These are phyloP conservation scores for Drosophila kanapiae DNA, from an alignment of 1,140 invertebrate species.

Conservation along the genomic window DNA sequence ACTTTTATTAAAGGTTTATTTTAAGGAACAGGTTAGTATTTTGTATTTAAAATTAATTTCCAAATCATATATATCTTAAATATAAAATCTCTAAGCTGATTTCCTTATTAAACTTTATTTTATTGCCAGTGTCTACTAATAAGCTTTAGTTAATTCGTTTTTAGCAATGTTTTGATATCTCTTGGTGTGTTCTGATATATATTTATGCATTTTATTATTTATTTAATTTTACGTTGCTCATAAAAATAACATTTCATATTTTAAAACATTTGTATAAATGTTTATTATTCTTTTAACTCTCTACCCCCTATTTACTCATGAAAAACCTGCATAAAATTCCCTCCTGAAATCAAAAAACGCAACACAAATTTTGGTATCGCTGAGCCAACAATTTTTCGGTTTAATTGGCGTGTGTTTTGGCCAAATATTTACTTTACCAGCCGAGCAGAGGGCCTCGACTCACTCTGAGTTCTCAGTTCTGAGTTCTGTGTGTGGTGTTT, in stretches of 20 bases:
- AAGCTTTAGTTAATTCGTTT: too few relatives aligned
- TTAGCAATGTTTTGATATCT: too few relatives aligned
- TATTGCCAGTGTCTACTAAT: too few relatives aligned
- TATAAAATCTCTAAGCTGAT: too few relatives aligned
- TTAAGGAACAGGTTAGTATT: too few relatives aligned
- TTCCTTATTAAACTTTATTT: too few relatives aligned
- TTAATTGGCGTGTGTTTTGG: constrained; percentile 68
- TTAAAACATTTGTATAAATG: not conserved
- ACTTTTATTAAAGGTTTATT: not conserved
- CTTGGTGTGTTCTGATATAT: too few relatives aligned
- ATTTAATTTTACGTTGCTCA: too few relatives aligned
- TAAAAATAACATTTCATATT: too few relatives aligned
- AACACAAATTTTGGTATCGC: constrained; percentile 42
- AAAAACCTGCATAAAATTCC: not conserved
- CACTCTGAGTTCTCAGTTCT: not conserved
- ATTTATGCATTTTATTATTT: too few relatives aligned
- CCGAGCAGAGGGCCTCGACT: constrained; percentile 2
- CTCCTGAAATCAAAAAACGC: constrained; percentile 21
- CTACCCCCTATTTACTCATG: not conserved
- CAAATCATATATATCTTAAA: too few relatives aligned
- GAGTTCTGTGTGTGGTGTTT: constrained; percentile 11
- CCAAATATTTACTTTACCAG: constrained; percentile 40
- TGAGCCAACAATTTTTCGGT: constrained; percentile 70
- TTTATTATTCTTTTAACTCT: not conserved
- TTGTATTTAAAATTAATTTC: too few relatives aligned